Conservation (phyloP, 2,113 vertebrate genomes). For the Felis chaus region DNA sequence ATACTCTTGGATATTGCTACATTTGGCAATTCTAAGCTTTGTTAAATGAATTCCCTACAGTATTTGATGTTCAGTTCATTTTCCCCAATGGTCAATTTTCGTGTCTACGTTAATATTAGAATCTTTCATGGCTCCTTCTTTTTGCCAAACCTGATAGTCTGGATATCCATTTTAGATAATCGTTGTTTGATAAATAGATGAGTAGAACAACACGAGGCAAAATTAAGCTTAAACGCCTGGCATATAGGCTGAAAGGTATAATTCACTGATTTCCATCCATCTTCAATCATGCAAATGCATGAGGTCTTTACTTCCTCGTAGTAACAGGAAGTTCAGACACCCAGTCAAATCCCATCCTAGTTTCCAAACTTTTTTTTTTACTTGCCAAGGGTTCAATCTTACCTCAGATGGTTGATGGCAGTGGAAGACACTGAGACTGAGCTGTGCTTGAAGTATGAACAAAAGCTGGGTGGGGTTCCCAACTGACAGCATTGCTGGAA, state of each 20-base stretch:
- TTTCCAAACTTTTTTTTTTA: not conserved
- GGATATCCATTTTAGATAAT: not conserved
- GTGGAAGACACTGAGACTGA: not conserved
- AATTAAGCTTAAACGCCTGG: not conserved
- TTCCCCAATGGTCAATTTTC: not conserved
- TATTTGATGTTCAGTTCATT: not conserved
- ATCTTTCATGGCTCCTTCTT: not conserved
- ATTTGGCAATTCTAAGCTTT: not conserved
- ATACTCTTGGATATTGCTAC: not conserved
- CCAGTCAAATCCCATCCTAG: not conserved
- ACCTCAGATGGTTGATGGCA: too few relatives aligned
- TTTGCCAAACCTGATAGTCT: not conserved
- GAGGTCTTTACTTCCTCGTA: not conserved
- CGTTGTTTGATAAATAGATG: not conserved
- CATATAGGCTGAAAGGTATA: not conserved
- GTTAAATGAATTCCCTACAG: not conserved
- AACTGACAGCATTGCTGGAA: not conserved
- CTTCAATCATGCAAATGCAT: not conserved
- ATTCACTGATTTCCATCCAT: not conserved
- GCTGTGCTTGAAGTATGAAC: not conserved
- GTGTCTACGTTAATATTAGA: not conserved
- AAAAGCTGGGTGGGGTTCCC: not conserved
- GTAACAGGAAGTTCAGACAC: not conserved
- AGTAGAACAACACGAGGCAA: not conserved
- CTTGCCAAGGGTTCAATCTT: not conserved